These are phyloP conservation scores for Trachelus troglodyta DNA, from an alignment of 2,888 invertebrate species.

Conservation along the genomic window DNA sequence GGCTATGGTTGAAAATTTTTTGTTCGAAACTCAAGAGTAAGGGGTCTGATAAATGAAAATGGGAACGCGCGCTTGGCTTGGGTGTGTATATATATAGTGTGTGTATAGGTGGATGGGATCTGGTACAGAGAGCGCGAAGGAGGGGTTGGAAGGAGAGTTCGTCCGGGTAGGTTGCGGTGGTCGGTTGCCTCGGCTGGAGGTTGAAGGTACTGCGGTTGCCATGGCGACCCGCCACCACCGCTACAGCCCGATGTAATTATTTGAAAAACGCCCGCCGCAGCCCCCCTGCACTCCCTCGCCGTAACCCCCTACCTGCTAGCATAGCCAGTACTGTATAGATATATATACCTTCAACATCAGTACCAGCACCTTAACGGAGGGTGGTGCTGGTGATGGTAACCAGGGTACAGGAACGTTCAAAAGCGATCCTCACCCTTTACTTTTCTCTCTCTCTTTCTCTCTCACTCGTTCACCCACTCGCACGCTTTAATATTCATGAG, in stretches of 20 bases:
- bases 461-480: background rate
- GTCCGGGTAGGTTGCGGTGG: constrained; percentile 34
- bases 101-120: background rate
- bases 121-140: background rate
- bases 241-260: constrained; percentile 66
- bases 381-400: background rate
- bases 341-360: background rate
- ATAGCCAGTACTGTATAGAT: background rate
- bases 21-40: background rate
- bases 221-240: constrained; percentile 63
- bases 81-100: background rate
- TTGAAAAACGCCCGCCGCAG: constrained; percentile 65
- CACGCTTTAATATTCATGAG: background rate
- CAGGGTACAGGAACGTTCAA: background rate
- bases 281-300: constrained; percentile 64
- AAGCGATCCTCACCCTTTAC: background rate
- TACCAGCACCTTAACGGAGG: background rate
- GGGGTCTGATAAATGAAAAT: background rate
- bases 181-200: constrained; percentile 50
- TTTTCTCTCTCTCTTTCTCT: background rate
- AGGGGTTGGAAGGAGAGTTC: constrained; percentile 4
- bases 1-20: background rate
- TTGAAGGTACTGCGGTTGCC: constrained; percentile 63
- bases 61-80: background rate
- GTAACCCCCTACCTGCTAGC: background rate